Percentiles rank a stretch among this genome's conserved stretches.
phyloP scores from a whole-genome alignment of 2,888 invertebrate species.

The Agriotes lineatus region DNA sequence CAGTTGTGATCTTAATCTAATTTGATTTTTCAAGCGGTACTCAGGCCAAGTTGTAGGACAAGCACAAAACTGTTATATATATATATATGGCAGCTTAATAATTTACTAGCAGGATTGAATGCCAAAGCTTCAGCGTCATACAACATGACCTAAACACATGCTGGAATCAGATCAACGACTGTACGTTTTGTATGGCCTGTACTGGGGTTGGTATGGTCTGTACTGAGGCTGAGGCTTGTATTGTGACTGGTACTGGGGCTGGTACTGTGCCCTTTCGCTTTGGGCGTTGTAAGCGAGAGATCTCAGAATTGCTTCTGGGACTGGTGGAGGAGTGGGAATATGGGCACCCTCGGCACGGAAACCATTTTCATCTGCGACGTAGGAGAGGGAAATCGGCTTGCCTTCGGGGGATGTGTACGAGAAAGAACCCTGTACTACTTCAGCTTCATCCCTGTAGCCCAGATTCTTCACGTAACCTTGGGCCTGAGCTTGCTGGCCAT shows the following conservation, averaged over 20 bases:
- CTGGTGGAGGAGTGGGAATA: conserved; percentile 80
- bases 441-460: conserved; percentile 76
- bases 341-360: conserved; percentile 83
- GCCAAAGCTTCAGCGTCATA: not conserved
- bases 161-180: conserved; percentile 41
- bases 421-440: conserved; percentile 83
- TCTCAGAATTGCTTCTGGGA: conserved; percentile 78
- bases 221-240: conserved; percentile 47
- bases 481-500: conserved; percentile 84
- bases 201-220: conserved; percentile 42
- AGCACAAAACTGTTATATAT: not conserved
- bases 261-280: conserved; percentile 47
- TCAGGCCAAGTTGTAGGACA: conserved; percentile 16
- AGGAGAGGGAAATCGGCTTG: conserved; percentile 77
- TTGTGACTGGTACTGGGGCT: conserved; percentile 35
- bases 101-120: not conserved
- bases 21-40: not conserved
- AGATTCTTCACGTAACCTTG: conserved; percentile 81
- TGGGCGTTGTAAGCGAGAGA: conserved; percentile 63
- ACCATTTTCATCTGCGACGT: conserved; percentile 83
- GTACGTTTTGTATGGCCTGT: conserved; percentile 57
- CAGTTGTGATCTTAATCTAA: not conserved
- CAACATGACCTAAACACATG: conserved; percentile 12
- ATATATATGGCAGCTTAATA: not conserved
- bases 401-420: conserved; percentile 83